A percentile compares a stretch with the other conserved stretches of the same genome.
These are phyloP conservation scores for Equus quagga DNA, from an alignment of 2,113 vertebrate species.

Conservation along the genomic window DNA sequence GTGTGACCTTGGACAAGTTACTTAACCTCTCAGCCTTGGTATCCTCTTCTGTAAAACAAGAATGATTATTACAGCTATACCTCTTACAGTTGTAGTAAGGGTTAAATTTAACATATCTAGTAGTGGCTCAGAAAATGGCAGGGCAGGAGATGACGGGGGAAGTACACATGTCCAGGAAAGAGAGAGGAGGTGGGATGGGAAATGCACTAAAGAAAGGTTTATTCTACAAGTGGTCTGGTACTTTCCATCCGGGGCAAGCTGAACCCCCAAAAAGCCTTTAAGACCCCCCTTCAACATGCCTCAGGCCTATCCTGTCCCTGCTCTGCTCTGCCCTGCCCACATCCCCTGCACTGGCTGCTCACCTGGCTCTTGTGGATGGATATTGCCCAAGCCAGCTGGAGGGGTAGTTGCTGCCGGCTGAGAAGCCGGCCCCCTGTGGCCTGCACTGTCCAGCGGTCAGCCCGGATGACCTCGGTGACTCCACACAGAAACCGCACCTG, in stretches of 20 bases:
- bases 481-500: conserved; percentile 95
- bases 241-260: neutral
- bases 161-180: neutral
- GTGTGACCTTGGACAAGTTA: neutral
- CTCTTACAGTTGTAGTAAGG: neutral
- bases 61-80: neutral
- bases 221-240: neutral
- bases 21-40: neutral
- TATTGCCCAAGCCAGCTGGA: conserved; percentile 98
- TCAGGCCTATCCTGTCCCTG: neutral
- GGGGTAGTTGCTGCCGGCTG: conserved; percentile 95
- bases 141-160: neutral
- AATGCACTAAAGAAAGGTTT: neutral
- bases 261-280: neutral
- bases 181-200: neutral
- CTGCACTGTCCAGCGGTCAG: conserved; percentile 94
- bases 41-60: neutral
- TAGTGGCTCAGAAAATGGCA: neutral
- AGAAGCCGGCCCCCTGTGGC: conserved; percentile 90
- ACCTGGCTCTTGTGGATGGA: conserved; percentile 99
- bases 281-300: neutral
- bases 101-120: neutral
- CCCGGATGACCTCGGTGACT: conserved; percentile 90
- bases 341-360: neutral
- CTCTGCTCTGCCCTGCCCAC: neutral